These are phyloP conservation scores for Ctena decussata DNA, from an alignment of 2,888 invertebrate species.

Conservation along the genomic window DNA sequence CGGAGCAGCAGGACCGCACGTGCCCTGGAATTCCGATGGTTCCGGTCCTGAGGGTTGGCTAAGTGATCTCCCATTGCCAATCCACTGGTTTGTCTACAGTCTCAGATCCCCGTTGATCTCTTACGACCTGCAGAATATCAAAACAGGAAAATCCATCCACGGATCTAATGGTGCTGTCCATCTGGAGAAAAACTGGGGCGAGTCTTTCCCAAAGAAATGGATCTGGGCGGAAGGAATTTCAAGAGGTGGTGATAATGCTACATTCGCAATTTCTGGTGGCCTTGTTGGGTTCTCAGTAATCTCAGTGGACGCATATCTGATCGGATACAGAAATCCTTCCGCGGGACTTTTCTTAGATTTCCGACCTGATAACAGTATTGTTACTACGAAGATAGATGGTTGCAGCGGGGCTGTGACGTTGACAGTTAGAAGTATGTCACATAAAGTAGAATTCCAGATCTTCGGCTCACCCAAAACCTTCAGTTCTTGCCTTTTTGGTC, in stretches of 20 bases:
- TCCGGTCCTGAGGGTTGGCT: slow-evolving; percentile 79
- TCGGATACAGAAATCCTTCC: slow-evolving; percentile 76
- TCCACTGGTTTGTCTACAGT: slow-evolving; percentile 82
- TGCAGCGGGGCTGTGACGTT: slow-evolving; percentile 70
- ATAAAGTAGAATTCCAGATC: slow-evolving; percentile 63
- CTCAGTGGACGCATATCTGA: slow-evolving; percentile 70
- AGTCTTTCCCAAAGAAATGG: slow-evolving; percentile 80
- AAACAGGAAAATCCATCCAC: slow-evolving; percentile 29
- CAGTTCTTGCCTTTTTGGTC: slow-evolving; percentile 77
- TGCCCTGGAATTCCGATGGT: slow-evolving; percentile 72
- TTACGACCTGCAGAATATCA: slow-evolving; percentile 63
- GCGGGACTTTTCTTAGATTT: slow-evolving; percentile 68
- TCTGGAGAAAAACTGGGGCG: slow-evolving; percentile 81
- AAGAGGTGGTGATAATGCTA: slow-evolving; percentile 36
- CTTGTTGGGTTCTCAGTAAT: slow-evolving; percentile 66
- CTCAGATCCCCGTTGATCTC: slow-evolving; percentile 65
- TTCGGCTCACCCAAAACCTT: slow-evolving; percentile 53
- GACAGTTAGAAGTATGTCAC: slow-evolving; percentile 42
- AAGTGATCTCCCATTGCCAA: slow-evolving; percentile 71
- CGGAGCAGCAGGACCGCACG: slow-evolving; percentile 53
- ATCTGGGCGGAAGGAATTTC: slow-evolving; percentile 77
- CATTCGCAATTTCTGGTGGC: slow-evolving; percentile 76
- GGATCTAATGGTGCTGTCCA: slow-evolving; percentile 68
- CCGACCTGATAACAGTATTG: slow-evolving; percentile 71
- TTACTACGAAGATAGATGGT: slow-evolving; percentile 57